Conservation (phyloP, 2,888 invertebrate species). For the Epiperipatus broadwayi region DNA sequence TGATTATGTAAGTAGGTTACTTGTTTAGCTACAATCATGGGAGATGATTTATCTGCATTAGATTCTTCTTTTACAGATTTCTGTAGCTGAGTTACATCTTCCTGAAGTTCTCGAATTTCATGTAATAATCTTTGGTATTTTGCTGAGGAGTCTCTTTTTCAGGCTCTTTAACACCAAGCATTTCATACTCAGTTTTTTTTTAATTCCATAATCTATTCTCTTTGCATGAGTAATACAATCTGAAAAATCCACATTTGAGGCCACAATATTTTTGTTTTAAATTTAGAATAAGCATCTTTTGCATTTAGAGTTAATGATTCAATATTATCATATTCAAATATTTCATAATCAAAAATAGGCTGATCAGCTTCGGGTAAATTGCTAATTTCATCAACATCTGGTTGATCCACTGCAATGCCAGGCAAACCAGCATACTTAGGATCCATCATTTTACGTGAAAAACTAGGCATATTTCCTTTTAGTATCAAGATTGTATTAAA, state of each 20-base stretch:
- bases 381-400: conserved; percentile 77
- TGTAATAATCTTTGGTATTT: conserved; percentile 64
- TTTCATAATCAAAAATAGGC: conserved; percentile 31
- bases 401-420: conserved; percentile 83
- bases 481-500: too few species aligned
- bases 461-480: too few species aligned
- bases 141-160: conserved; percentile 56
- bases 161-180: conserved; percentile 48
- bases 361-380: conserved; percentile 70
- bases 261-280: conserved; percentile 76
- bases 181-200: too few species aligned
- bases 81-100: too few species aligned
- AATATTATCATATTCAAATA: conserved; percentile 48
- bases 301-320: conserved; percentile 61
- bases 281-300: conserved; percentile 61
- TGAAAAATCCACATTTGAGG: too few species aligned
- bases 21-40: conserved; percentile 35
- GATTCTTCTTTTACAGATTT: conserved; percentile 24
- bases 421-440: conserved; percentile 74
- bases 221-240: too few species aligned
- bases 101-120: conserved; percentile 66
- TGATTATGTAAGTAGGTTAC: conserved; percentile 45
- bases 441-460: conserved; percentile 65
- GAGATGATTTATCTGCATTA: conserved; percentile 23
- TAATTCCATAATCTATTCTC: too few species aligned